Conservation (phyloP, 2,888 invertebrate genomes). For the Deilephila elpenor region DNA sequence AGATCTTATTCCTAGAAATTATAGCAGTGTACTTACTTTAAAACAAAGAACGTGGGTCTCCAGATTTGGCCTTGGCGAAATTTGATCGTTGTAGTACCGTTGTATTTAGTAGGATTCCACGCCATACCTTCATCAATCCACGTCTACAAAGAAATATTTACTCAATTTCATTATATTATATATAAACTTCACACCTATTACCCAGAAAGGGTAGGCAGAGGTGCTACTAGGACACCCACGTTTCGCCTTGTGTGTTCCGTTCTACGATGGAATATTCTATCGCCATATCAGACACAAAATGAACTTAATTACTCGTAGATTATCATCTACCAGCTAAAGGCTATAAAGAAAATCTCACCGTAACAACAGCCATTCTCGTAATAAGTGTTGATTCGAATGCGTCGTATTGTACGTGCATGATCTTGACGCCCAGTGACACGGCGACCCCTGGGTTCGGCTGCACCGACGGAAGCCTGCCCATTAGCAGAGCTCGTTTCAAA, state of each 20-base stretch:
- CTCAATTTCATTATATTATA: neutral
- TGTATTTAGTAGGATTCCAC: conserved; percentile 86
- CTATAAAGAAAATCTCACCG: conserved; percentile 51
- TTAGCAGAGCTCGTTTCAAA: conserved; percentile 79
- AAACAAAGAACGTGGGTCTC: conserved; percentile 82
- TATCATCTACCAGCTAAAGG: neutral
- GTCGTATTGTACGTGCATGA: conserved; percentile 66
- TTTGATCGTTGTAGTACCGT: conserved; percentile 75
- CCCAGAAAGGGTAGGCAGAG: too few relatives aligned
- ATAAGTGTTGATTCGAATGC: conserved; percentile 63
- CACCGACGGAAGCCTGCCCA: conserved; percentile 71
- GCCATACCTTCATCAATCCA: conserved; percentile 86
- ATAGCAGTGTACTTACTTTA: conserved; percentile 61
- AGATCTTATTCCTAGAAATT: neutral
- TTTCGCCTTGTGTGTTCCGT: too few relatives aligned
- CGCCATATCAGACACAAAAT: too few relatives aligned
- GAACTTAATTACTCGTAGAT: too few relatives aligned
- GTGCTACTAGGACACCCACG: too few relatives aligned
- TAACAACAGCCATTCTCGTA: conserved; percentile 64
- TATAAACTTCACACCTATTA: too few relatives aligned
- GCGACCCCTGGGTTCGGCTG: conserved; percentile 56
- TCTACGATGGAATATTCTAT: too few relatives aligned
- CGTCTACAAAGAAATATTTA: conserved; percentile 67
- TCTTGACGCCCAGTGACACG: conserved; percentile 58
- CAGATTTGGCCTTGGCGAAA: conserved; percentile 85